Percentiles rank a stretch among this genome's conserved stretches.
Conservation (phyloP, 2,888 invertebrate species). For the Exephanes ischioxanthus region DNA sequence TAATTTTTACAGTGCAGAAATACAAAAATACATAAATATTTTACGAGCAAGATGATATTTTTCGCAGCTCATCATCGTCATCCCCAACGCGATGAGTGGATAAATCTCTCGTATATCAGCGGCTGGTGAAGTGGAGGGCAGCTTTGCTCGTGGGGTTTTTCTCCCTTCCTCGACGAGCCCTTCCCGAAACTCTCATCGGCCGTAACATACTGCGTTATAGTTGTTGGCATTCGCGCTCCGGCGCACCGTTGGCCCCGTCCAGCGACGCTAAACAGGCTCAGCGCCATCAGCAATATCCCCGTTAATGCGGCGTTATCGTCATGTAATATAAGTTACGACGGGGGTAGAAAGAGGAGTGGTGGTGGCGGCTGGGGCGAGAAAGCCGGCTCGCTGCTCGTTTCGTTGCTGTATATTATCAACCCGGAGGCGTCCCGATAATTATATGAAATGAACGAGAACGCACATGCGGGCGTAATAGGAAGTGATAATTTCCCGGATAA, state of each 20-base stretch:
- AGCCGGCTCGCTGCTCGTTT: neutral
- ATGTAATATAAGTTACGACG: conserved; percentile 71
- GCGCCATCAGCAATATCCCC: conserved; percentile 68
- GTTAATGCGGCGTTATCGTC: conserved; percentile 74
- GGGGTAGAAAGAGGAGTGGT: conserved; percentile 41
- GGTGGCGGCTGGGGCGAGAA: conserved; percentile 22
- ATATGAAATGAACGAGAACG: conserved; percentile 79
- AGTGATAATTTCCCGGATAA: conserved; percentile 78
- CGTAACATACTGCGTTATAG: conserved; percentile 54
- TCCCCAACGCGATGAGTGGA: conserved; percentile 2
- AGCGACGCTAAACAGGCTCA: conserved; percentile 18
- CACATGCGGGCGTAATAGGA: conserved; percentile 73
- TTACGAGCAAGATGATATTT: conserved; percentile 51
- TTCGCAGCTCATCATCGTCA: conserved; percentile 18
- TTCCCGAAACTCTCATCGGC: conserved; percentile 45
- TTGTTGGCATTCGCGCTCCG: conserved; percentile 38
- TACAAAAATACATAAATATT: too few species aligned
- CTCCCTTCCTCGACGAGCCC: conserved; percentile 16
- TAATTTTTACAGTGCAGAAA: too few species aligned
- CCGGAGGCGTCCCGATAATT: conserved; percentile 77
- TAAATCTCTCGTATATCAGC: conserved; percentile 36
- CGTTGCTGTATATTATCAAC: conserved; percentile 71
- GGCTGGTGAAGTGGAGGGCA: conserved; percentile 35
- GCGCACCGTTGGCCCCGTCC: conserved; percentile 22
- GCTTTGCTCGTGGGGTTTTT: conserved; percentile 41